Conservation (phyloP, 2,797 vertebrate genomes). For the Chromis chromis region DNA sequence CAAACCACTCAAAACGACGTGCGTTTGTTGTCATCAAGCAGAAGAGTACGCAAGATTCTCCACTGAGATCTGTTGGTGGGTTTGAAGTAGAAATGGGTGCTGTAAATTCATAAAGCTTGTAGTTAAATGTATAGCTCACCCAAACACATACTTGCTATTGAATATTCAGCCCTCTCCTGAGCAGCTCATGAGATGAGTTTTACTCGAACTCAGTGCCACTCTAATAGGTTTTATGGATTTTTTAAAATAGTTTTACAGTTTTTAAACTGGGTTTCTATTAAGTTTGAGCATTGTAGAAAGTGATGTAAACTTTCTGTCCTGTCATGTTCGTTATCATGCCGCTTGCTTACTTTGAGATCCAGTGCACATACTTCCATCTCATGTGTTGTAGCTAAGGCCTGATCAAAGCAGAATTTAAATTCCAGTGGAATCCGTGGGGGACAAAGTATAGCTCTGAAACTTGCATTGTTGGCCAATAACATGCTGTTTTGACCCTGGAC, state of each 20-base stretch:
- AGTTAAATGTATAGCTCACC: neutral
- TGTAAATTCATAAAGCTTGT: constrained; percentile 1
- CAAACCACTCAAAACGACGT: constrained; percentile 25
- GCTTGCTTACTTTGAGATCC: neutral
- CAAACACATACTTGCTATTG: neutral
- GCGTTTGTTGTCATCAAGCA: constrained; percentile 24
- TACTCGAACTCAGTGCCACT: neutral
- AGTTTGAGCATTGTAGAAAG: neutral
- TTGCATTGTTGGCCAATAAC: neutral
- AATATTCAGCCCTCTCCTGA: neutral
- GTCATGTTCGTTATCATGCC: neutral
- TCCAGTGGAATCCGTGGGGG: neutral
- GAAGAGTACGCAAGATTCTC: constrained; percentile 22
- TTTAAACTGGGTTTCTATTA: neutral
- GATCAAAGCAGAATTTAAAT: neutral
- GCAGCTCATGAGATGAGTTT: neutral
- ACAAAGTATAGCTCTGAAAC: neutral
- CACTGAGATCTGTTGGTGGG: neutral
- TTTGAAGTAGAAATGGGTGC: neutral
- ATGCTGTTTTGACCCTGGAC: neutral
- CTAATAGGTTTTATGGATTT: neutral
- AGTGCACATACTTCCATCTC: neutral
- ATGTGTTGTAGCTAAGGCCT: neutral
- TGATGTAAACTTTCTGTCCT: neutral
- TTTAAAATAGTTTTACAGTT: neutral